Evolutionary conservation across 1,140 invertebrate species (phyloP), one percentile per base, ranked within the genome.

Genomic region (Musca domestica): DNA sequence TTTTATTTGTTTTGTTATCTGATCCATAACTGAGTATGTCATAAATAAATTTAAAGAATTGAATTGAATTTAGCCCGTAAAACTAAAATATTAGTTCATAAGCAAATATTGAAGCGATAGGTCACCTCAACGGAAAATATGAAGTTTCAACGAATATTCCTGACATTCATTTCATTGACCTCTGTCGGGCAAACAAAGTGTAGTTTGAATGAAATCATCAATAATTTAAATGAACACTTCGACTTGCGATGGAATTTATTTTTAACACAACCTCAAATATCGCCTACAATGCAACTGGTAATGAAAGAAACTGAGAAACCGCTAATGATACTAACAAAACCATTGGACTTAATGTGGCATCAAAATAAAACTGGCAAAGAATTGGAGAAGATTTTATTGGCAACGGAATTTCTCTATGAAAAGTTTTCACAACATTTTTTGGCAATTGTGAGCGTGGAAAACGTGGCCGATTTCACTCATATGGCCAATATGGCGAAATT

Each of bases 201-300:
- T 9, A 41, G 19, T 34, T 19, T 17, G 2, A 41, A 34, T 6
- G 2, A 34, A 34, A 41, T 61, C 34, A 61, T 61, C 34, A 61
- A 34, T 12, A 19, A 61, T 10, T 17, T 61, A n/a, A 61, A 61
- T 34, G 22, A 61, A 41, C 15, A 61, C 3, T 19, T 61, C 3
- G 17, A 61, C 9, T 19, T 61, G 5, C 3, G 41, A 41, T 61
- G 56, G 56, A 61, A 61, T 34, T 10, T 61, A 61, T 34, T 61
- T 61, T 34, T 61, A 61, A 19, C 9, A 0, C 0, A 34, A n/a
- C n/a, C n/a, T n/a, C n/a, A n/a, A n/a, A n/a, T n/a, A n/a, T n/a
- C n/a, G 14, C 12, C 52, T 23, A 10, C 9, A 19, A 34, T 61
- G 27, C 5, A 19, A 2, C n/a, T 17, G 17, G 14, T 41, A 5